Conservation (phyloP, 2,797 vertebrate species). For the Halcyon leucocephala region DNA sequence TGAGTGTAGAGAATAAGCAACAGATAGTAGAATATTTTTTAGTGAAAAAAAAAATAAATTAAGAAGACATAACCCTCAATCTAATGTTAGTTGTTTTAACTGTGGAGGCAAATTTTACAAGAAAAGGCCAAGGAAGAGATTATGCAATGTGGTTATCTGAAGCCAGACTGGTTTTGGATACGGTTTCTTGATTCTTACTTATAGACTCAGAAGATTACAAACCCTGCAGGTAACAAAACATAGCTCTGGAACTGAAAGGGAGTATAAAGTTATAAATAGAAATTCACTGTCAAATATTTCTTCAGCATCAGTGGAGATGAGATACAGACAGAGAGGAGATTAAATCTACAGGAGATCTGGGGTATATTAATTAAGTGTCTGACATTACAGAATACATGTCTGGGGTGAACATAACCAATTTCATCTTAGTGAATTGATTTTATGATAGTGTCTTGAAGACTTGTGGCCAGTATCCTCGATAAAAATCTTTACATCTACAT, state of each 20-base stretch:
- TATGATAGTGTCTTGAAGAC: conserved; percentile 43
- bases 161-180: not conserved
- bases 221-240: conserved; percentile 19
- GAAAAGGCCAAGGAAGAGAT: not conserved
- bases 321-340: conserved; percentile 48
- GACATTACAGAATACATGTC: conserved; percentile 45
- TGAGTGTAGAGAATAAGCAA: not conserved
- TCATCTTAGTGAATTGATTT: conserved; percentile 55
- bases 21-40: not conserved
- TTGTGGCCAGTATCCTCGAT: not conserved
- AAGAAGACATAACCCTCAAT: not conserved
- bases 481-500: conserved; percentile 60
- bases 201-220: not conserved
- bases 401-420: conserved; percentile 38
- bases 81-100: not conserved
- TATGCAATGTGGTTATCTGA: not conserved
- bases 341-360: conserved; percentile 60
- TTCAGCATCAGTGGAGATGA: conserved; percentile 28
- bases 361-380: conserved; percentile 63
- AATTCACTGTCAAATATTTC: conserved; percentile 50
- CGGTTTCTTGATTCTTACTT: not conserved
- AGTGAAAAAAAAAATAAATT: not conserved
- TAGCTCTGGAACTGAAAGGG: not conserved
- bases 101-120: not conserved
- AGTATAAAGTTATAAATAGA: conserved; percentile 56